These are phyloP conservation scores for Pygoscelis antarcticus DNA, from an alignment of 2,113 vertebrate genomes.

Conservation along the genomic window DNA sequence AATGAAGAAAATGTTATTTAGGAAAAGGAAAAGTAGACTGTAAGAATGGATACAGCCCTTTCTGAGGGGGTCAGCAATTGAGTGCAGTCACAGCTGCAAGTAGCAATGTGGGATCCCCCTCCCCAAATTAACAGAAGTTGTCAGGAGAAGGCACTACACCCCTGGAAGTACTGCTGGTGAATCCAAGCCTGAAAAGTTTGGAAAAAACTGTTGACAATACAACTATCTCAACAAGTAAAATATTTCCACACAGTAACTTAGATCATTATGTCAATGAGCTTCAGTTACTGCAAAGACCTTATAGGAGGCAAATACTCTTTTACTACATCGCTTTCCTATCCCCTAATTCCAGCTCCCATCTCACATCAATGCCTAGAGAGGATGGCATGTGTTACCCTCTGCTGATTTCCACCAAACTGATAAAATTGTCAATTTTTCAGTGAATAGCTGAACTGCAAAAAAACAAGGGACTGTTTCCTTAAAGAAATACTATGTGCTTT, in stretches of 20 bases:
- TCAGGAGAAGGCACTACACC: neutral
- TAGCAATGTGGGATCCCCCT: neutral
- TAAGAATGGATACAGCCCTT: neutral
- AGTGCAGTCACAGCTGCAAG: neutral
- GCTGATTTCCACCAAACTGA: neutral
- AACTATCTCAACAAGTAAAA: neutral
- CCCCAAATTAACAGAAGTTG: neutral
- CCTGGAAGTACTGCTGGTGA: neutral
- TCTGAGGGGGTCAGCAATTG: neutral
- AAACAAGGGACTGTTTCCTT: neutral
- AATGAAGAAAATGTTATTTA: neutral
- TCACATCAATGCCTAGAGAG: neutral
- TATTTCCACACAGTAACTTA: neutral
- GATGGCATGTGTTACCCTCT: neutral
- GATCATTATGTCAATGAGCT: neutral
- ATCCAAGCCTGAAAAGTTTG: neutral
- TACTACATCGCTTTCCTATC: neutral
- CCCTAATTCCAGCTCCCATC: neutral
- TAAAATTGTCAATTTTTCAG: neutral
- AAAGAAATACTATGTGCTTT: neutral
- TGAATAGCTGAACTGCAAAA: neutral
- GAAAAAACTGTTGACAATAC: neutral
- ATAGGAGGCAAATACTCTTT: neutral
- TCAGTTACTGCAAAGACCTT: neutral
- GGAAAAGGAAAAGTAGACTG: neutral